Evolutionary conservation across 2,888 invertebrate genomes (phyloP).

Genomic region (Lysandra coridon): DNA sequence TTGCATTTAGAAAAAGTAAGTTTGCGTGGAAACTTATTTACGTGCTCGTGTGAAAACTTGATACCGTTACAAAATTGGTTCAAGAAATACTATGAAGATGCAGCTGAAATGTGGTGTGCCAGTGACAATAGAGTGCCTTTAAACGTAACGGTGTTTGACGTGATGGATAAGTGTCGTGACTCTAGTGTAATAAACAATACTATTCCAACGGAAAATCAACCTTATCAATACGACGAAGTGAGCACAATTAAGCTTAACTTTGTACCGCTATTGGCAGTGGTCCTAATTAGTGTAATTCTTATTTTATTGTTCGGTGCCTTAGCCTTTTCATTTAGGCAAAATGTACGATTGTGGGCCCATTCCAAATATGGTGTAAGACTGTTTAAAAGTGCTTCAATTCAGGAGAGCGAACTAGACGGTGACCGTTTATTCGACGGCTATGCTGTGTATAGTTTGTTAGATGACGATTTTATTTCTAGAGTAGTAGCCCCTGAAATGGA

Average conservation of each 20-base stretch:
- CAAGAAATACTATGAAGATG: slow-evolving; percentile 82
- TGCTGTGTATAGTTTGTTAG: slow-evolving; percentile 91
- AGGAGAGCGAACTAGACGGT: slow-evolving; percentile 80
- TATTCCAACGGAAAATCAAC: slow-evolving; percentile 79
- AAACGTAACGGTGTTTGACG: slow-evolving; percentile 72
- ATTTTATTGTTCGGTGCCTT: slow-evolving; percentile 86
- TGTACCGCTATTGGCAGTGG: slow-evolving; percentile 87
- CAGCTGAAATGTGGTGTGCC: slow-evolving; percentile 83
- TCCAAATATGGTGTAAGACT: slow-evolving; percentile 89
- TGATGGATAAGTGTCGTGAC: slow-evolving; percentile 73
- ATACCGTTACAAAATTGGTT: slow-evolving; percentile 85
- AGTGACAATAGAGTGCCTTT: slow-evolving; percentile 71
- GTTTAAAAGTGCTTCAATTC: slow-evolving; percentile 83
- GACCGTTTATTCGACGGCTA: slow-evolving; percentile 92
- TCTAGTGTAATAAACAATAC: slow-evolving; percentile 76
- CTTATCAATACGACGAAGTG: slow-evolving; percentile 83
- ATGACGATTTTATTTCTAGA: slow-evolving; percentile 86
- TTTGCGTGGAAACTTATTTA: slow-evolving; percentile 88
- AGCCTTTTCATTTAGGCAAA: slow-evolving; percentile 88
- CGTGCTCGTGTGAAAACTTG: slow-evolving; percentile 87
- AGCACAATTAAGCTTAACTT: slow-evolving; percentile 84
- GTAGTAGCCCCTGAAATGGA: slow-evolving; percentile 88
- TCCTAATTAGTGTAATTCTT: slow-evolving; percentile 85
- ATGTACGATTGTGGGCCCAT: slow-evolving; percentile 90
- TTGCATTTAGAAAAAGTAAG: slow-evolving; percentile 82